Conservation (phyloP, 1,140 invertebrate genomes). For the Tigriopus japonicus region DNA sequence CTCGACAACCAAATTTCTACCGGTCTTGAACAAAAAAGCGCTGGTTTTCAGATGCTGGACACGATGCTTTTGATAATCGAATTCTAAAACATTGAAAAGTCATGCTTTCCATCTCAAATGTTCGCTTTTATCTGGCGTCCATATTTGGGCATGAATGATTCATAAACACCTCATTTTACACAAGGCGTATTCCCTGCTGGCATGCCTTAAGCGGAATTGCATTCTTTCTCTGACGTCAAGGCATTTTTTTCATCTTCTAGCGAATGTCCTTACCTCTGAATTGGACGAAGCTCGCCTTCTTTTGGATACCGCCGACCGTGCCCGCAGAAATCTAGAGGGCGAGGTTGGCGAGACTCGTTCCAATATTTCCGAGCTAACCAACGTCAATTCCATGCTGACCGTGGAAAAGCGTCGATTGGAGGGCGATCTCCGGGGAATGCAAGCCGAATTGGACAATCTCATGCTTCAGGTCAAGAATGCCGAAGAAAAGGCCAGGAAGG, state of each 20-base stretch:
- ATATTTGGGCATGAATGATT: too few relatives aligned
- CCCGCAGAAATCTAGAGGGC: slow-evolving; percentile 39
- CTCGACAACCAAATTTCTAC: too few relatives aligned
- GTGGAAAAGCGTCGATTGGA: slow-evolving; percentile 39
- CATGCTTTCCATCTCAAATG: too few relatives aligned
- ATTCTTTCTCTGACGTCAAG: too few relatives aligned
- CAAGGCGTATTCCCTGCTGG: too few relatives aligned
- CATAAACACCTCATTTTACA: too few relatives aligned
- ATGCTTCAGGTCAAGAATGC: slow-evolving; percentile 34
- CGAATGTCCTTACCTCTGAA: slow-evolving; percentile 29
- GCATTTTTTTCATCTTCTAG: slow-evolving; percentile 18
- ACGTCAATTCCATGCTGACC: slow-evolving; percentile 21
- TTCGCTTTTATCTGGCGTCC: too few relatives aligned
- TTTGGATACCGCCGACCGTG: slow-evolving; percentile 52
- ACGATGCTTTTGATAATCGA: too few relatives aligned
- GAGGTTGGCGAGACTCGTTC: slow-evolving; percentile 37
- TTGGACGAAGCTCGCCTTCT: slow-evolving; percentile 33
- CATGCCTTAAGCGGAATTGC: too few relatives aligned
- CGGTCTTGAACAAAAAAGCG: too few relatives aligned
- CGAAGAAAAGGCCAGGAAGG: slow-evolving; percentile 93
- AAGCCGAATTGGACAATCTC: slow-evolving; percentile 37
- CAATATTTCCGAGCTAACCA: slow-evolving; percentile 30
- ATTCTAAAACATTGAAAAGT: too few relatives aligned
- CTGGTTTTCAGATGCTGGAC: too few relatives aligned
- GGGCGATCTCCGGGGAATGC: slow-evolving; percentile 33